These are phyloP conservation scores for Unio pictorum DNA, from an alignment of 2,888 invertebrate species.

Conservation along the genomic window DNA sequence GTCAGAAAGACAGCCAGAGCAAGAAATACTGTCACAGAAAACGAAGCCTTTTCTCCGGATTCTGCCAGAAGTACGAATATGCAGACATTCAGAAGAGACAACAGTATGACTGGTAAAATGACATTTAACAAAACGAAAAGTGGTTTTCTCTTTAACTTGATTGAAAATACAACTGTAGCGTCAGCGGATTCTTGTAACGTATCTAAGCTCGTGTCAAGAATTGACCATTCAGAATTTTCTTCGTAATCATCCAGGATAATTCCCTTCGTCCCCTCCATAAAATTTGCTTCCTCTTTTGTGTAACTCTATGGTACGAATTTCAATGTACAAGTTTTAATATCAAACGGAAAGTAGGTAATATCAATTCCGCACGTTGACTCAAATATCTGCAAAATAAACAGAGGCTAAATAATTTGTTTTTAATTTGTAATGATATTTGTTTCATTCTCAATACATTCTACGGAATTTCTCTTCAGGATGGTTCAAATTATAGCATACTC, in stretches of 20 bases:
- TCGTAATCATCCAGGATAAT: slow-evolving; percentile 14
- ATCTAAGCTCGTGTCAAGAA: slow-evolving; percentile 10
- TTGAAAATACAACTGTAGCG: slow-evolving; percentile 14
- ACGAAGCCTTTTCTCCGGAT: slow-evolving; percentile 26
- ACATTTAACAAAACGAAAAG: slow-evolving; percentile 25
- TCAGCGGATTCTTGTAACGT: slow-evolving; percentile 8
- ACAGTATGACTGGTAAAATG: slow-evolving; percentile 29
- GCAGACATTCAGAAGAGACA: slow-evolving; percentile 25
- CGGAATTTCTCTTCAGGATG: no score
- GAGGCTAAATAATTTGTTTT: no score
- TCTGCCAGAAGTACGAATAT: slow-evolving; percentile 28
- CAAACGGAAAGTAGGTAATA: slow-evolving; percentile 27
- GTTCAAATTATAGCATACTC: no score
- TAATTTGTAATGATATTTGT: no score
- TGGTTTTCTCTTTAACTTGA: slow-evolving; percentile 29
- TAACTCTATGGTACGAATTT: slow-evolving; percentile 27
- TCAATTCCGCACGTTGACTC: slow-evolving; percentile 24
- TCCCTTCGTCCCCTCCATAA: slow-evolving; percentile 11
- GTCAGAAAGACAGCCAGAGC: slow-evolving; percentile 29
- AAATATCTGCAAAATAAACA: slow-evolving; percentile 13
- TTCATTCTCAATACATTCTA: no score
- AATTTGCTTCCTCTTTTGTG: slow-evolving; percentile 15
- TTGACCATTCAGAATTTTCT: slow-evolving; percentile 18
- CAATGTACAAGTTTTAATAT: slow-evolving; percentile 20
- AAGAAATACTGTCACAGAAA: slow-evolving; percentile 25